Base-by-base conservation (phyloP, 2,113 vertebrate genomes). In the Lepus europaeus region DNA sequence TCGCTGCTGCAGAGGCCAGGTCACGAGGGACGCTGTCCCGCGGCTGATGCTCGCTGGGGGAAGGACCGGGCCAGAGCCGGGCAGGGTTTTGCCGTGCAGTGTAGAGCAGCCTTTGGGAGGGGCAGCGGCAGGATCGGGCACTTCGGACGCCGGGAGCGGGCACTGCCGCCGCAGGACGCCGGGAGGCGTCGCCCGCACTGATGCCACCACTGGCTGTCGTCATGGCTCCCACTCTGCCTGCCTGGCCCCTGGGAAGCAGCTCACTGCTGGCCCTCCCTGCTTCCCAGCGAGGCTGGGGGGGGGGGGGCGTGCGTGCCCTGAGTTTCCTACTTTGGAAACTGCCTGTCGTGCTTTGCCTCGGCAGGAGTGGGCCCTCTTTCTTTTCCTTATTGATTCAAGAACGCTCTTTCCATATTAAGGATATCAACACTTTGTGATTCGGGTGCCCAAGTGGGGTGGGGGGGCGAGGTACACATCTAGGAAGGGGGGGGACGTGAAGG, bases 321-420 rank as follows among this genome's bases (percentile, higher is more conserved):
- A 77, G 27, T 36, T 78, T 66, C 69, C 64, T 73, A 49, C 78
- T 73, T 91, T 84, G 56, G 29, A 91, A 73, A 79, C 51, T 49
- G 70, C 56, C 20, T 14, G 5, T 13, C 2, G 51, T 31, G 39
- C 63, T 93, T 87, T 81, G 22, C 53, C 36, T 51, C 45, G 7
- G 45, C 6, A 7, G 6, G 45, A 45, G 39, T 45, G 45, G 45
- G 45, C 45, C 45, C 4, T 20, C 25, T 63, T n/a, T 51, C 12
- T 64, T 27, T 79, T 81, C 72, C 29, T 22, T 81, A 68, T 66
- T 87, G 82, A 91, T 78, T 90, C 11, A 5, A 45, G 53, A 89
- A 72, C 27, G 27, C 33, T 89, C 56, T 95, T 95, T 84, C 72
- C 29, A 27, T 85, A 76, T 89, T 33, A 85, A 93, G 74, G 59